Percentiles rank a stretch among this genome's conserved stretches.
Conservation (phyloP, 1,140 invertebrate species). For the Bombus waltoni region DNA sequence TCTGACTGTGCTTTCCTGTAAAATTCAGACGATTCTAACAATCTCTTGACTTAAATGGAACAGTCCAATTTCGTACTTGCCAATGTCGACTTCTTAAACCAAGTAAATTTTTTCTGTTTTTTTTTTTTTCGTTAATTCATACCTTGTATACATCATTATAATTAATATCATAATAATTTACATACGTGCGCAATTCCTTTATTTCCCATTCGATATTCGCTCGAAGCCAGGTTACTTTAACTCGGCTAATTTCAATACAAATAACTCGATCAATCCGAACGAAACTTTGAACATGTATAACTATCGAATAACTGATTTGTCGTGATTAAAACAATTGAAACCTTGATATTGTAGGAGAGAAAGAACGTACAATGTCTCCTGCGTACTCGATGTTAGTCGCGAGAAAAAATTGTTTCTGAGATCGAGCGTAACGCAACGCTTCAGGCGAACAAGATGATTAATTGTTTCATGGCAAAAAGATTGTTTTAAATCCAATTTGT, state of each 20-base stretch:
- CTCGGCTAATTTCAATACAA: background rate
- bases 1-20: no score
- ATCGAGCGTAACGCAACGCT: background rate
- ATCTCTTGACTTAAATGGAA: no score
- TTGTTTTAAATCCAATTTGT: conserved; percentile 43
- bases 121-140: no score
- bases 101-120: no score
- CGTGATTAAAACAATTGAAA: conserved; percentile 4
- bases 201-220: no score
- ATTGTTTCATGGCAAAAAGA: conserved; percentile 8
- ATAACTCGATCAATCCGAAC: background rate
- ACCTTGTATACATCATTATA: no score
- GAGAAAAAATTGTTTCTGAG: background rate
- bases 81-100: no score
- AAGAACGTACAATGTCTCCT: background rate
- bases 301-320: background rate
- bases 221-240: background rate
- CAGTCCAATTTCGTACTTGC: no score
- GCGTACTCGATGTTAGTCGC: background rate
- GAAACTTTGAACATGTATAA: background rate
- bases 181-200: no score
- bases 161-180: no score
- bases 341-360: background rate
- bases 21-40: no score
- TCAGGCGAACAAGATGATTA: background rate